Evolutionary conservation across 2,113 vertebrate genomes (phyloP).

Genomic region (Catharus fuscescens): DNA sequence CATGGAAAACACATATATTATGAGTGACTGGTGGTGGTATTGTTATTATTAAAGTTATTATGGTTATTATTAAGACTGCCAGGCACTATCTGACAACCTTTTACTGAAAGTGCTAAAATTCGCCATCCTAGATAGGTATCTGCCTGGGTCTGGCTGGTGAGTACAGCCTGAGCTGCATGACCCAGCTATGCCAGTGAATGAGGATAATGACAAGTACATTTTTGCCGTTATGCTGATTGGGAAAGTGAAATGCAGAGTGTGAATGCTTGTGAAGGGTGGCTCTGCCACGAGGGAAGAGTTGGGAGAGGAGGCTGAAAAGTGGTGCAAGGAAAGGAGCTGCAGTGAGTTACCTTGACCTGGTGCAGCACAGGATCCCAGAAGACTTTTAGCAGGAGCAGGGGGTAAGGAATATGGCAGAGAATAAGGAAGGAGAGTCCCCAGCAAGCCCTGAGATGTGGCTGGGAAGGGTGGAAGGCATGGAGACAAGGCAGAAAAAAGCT

Average conservation of each 20-base stretch:
- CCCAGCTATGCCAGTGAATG: background rate
- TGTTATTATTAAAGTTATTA: conserved; percentile 10
- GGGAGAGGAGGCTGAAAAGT: background rate
- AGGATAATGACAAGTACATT: background rate
- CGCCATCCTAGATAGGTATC: background rate
- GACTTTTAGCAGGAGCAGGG: background rate
- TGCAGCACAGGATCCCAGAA: background rate
- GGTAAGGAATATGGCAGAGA: background rate
- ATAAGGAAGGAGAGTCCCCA: background rate
- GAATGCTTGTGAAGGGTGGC: background rate
- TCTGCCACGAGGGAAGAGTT: background rate
- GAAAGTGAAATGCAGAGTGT: background rate
- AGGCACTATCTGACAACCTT: background rate
- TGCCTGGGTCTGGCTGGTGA: background rate
- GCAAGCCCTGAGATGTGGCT: background rate
- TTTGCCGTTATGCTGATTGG: background rate
- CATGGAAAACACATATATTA: background rate
- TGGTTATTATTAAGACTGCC: background rate
- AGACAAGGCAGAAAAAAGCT: background rate
- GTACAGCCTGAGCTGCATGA: background rate
- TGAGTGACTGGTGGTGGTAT: background rate
- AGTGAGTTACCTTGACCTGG: background rate
- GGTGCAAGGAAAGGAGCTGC: background rate
- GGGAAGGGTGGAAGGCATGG: background rate
- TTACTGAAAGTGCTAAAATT: background rate